These are phyloP conservation scores for Acrocyrtus sp. DNA, from an alignment of 2,888 invertebrate species.

Conservation along the genomic window DNA sequence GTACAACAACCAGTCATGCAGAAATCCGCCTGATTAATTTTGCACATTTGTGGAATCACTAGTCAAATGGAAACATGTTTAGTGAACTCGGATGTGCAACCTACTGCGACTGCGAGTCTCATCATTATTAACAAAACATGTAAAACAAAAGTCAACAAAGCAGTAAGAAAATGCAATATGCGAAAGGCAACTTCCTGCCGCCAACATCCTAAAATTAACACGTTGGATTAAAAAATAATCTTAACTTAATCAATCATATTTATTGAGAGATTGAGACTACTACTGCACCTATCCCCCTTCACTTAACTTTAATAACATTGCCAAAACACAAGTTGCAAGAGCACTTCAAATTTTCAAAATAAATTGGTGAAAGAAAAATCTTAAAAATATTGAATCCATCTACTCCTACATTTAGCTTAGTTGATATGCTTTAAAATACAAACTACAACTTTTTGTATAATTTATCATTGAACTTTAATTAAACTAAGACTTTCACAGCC, in stretches of 20 bases:
- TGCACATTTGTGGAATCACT: slow-evolving; percentile 57
- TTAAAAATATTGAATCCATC: too few relatives aligned
- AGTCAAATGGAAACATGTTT: slow-evolving; percentile 31
- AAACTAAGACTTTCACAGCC: too few relatives aligned
- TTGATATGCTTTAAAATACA: too few relatives aligned
- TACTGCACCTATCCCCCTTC: too few relatives aligned
- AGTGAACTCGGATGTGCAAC: slow-evolving; percentile 58
- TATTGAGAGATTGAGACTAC: too few relatives aligned
- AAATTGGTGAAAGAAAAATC: not conserved
- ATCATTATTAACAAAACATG: not conserved
- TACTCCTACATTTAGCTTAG: too few relatives aligned
- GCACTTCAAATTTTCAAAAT: slow-evolving; percentile 1
- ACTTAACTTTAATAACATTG: not conserved
- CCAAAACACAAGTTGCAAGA: not conserved
- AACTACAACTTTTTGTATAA: too few relatives aligned
- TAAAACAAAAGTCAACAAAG: slow-evolving; percentile 5
- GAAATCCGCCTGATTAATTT: slow-evolving; percentile 26
- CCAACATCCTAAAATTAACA: slow-evolving; percentile 51
- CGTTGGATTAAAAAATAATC: not conserved
- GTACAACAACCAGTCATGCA: slow-evolving; percentile 52
- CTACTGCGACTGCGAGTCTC: too few relatives aligned
- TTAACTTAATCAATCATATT: too few relatives aligned
- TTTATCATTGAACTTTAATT: too few relatives aligned
- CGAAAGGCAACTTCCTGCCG: slow-evolving; percentile 70
- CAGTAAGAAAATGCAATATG: not conserved